Evolutionary conservation across 2,113 vertebrate species (phyloP).

Genomic region (human): DNA sequence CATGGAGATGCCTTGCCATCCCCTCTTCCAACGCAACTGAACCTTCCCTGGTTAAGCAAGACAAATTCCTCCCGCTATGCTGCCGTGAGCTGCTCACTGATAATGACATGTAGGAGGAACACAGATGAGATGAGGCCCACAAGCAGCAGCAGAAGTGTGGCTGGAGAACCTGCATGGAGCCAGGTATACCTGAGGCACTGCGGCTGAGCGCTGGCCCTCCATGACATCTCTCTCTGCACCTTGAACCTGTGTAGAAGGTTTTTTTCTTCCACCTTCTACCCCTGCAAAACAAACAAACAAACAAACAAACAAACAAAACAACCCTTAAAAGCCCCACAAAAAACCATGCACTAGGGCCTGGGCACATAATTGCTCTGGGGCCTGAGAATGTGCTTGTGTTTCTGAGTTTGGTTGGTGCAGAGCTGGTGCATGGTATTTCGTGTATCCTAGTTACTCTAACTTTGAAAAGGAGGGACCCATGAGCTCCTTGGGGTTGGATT

Average conservation of each 20-base stretch:
- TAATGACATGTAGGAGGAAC: slow-evolving; percentile 85
- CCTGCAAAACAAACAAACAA: too few species aligned
- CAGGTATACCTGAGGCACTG: slow-evolving; percentile 82
- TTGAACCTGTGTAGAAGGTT: neutral
- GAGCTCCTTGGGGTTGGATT: neutral
- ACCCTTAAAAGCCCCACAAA: too few species aligned
- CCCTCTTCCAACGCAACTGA: slow-evolving; percentile 87
- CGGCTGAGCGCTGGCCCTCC: neutral
- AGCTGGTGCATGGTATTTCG: neutral
- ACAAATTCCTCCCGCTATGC: slow-evolving; percentile 87
- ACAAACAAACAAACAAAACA: too few species aligned
- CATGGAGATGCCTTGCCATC: slow-evolving; percentile 86
- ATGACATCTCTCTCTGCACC: neutral
- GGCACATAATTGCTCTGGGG: neutral
- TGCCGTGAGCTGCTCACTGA: slow-evolving; percentile 86
- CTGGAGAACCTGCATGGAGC: slow-evolving; percentile 85
- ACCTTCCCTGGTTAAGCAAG: slow-evolving; percentile 88
- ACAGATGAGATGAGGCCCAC: slow-evolving; percentile 86
- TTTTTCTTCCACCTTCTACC: neutral
- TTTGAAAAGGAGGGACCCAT: neutral
- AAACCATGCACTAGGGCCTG: neutral
- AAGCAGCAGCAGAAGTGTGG: slow-evolving; percentile 82
- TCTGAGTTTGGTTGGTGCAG: neutral
- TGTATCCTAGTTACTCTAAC: neutral
- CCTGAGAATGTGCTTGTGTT: neutral